A percentile compares a stretch with the other conserved stretches of the same genome.
Conservation (phyloP, 2,797 vertebrate genomes). For the Dipus sagitta region DNA sequence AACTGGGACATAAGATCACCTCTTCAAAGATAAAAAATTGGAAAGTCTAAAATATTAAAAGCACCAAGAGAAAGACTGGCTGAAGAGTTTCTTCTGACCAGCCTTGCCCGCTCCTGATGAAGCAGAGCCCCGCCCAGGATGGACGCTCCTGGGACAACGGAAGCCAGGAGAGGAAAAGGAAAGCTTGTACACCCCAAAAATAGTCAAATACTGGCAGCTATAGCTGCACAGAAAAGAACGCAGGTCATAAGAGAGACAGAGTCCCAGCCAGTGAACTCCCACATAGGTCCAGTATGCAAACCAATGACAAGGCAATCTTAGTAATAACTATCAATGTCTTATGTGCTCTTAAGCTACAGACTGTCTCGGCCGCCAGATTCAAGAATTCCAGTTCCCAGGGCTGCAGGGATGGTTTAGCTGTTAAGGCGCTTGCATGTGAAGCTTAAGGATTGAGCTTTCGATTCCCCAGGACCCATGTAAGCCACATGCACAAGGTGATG, state of each 20-base stretch:
- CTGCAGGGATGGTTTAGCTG: too few species aligned
- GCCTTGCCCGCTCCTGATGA: neutral
- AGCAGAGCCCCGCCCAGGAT: slow-evolving; percentile 19
- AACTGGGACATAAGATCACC: slow-evolving; percentile 47
- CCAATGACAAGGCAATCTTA: neutral
- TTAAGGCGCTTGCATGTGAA: too few species aligned
- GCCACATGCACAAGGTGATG: too few species aligned
- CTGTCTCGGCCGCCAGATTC: slow-evolving; percentile 8
- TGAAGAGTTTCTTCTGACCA: slow-evolving; percentile 18
- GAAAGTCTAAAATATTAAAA: slow-evolving; percentile 38
- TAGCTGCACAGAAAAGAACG: neutral
- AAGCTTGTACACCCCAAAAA: slow-evolving; percentile 4
- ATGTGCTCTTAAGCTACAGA: slow-evolving; percentile 27
- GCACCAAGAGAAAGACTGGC: neutral
- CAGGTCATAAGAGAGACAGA: neutral
- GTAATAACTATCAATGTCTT: neutral
- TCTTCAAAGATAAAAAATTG: slow-evolving; percentile 56
- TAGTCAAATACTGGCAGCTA: neutral
- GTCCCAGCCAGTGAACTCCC: neutral
- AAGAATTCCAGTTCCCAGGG: slow-evolving; percentile 22
- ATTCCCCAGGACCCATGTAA: too few species aligned
- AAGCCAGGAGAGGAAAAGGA: neutral
- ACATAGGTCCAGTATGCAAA: neutral
- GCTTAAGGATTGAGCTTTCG: too few species aligned
- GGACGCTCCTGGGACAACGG: neutral